Evolutionary conservation across 1,140 invertebrate genomes (phyloP).

Genomic region (Leptinotarsa texana): DNA sequence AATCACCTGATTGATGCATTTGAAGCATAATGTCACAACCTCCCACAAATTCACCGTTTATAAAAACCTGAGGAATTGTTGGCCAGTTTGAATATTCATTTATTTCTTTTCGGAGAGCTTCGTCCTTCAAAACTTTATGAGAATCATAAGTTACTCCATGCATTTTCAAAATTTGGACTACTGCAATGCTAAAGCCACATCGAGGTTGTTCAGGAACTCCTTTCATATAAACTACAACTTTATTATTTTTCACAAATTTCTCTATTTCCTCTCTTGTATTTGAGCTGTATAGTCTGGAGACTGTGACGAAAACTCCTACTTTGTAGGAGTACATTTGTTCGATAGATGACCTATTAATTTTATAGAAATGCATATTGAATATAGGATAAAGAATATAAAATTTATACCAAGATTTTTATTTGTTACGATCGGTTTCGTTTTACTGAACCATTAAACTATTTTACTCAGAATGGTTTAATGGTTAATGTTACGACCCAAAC

Average conservation of each 20-base stretch:
- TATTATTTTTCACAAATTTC: conserved; percentile 68
- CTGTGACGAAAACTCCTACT: background rate
- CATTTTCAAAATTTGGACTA: conserved; percentile 92
- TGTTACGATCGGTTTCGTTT: too few relatives aligned
- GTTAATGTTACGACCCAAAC: too few relatives aligned
- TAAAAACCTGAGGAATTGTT: conserved; percentile 96
- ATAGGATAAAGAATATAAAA: too few relatives aligned
- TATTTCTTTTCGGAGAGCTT: conserved; percentile 89
- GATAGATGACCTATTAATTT: too few relatives aligned
- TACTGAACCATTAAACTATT: too few relatives aligned
- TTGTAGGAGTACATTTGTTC: too few relatives aligned
- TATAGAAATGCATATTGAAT: too few relatives aligned
- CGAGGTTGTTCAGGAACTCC: conserved; percentile 88
- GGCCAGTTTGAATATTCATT: conserved; percentile 97
- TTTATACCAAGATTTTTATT: too few relatives aligned
- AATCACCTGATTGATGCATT: conserved; percentile 95
- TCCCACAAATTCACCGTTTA: conserved; percentile 96
- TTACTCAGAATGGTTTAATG: too few relatives aligned
- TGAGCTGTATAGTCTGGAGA: conserved; percentile 28
- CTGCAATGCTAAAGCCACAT: conserved; percentile 98
- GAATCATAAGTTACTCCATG: conserved; percentile 89
- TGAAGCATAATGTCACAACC: conserved; percentile 96
- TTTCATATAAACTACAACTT: conserved; percentile 96
- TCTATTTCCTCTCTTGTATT: conserved; percentile 46
- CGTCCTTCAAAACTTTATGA: conserved; percentile 88